Evolutionary conservation across 2,888 invertebrate genomes (phyloP), one percentile per base, ranked within the genome.

Genomic region (Mimumesa dahlbomi): DNA sequence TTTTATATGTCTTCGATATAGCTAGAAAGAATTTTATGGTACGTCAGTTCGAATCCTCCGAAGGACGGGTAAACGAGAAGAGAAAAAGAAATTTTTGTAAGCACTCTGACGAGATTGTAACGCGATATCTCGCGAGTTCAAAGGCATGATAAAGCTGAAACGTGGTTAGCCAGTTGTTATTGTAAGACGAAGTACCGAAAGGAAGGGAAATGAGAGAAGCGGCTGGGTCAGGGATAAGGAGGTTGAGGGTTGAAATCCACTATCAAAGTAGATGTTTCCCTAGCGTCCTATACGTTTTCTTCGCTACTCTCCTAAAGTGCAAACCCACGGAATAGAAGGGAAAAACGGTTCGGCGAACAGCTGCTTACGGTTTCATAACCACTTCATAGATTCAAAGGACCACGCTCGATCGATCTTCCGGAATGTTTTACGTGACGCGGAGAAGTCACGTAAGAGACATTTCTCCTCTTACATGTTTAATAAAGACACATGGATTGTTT

Each of bases 261-360:
- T 81, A 82, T 82, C 83, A 79, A 82, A 84, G 79, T 81, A 52
- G 79, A 83, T 77, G 82, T 80, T 83, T 83, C 85, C 83, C 84
- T 52, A 54, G 79, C 74, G 85, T 73, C 77, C 77, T 81, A 75
- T 84, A 85, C 79, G 81, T 85, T 85, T 82, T 66, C 79, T 70
- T 72, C 74, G 71, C 75, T 68, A 73, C 77, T 80, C 71, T 77
- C 72, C 78, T 75, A 81, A 82, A 84, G 81, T 77, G 79, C 77
- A 75, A 80, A 77, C 76, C 79, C 81, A 73, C 57, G 66, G 75
- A 73, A 79, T 54, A 13, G 59, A 25, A 18, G 45, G 46, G 57
- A 57, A 65, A 62, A 70, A 68, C 54, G 48, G 50, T 61, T 66
- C 43, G 40, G 7, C 16, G 66, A 75, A 69, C 75, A 69, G 61